These are phyloP conservation scores for Loripinus fragilis DNA, from an alignment of 2,888 invertebrate species.

Conservation along the genomic window DNA sequence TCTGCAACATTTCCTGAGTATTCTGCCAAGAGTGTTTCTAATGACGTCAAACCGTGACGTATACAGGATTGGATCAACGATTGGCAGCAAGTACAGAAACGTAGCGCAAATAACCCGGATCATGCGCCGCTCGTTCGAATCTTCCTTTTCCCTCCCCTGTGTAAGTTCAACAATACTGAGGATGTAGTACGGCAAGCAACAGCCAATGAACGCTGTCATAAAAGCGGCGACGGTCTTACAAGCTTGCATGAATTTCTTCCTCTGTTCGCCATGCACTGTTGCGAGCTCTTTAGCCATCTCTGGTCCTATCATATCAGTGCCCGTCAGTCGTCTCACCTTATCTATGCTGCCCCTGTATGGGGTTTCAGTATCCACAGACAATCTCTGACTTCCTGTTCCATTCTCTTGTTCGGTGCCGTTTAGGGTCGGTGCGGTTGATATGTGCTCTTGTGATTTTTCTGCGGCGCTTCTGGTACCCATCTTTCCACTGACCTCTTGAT, in stretches of 20 bases:
- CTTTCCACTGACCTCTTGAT: neutral
- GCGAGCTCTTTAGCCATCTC: neutral
- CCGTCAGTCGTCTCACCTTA: neutral
- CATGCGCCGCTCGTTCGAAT: slow-evolving; percentile 23
- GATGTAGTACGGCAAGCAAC: slow-evolving; percentile 39
- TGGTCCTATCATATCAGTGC: neutral
- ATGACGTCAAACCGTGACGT: slow-evolving; percentile 38
- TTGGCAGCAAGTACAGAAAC: slow-evolving; percentile 33
- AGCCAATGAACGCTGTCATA: slow-evolving; percentile 41
- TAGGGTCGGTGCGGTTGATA: neutral
- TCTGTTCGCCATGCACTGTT: neutral
- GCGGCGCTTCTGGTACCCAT: neutral
- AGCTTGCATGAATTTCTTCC: slow-evolving; percentile 29
- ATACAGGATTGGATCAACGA: slow-evolving; percentile 46
- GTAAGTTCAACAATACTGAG: neutral
- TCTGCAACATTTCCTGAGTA: neutral
- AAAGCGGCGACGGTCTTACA: slow-evolving; percentile 42
- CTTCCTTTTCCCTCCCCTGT: slow-evolving; percentile 18
- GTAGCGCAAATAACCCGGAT: slow-evolving; percentile 28
- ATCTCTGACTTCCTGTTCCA: neutral
- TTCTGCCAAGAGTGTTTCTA: neutral
- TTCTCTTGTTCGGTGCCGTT: neutral
- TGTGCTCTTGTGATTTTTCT: neutral
- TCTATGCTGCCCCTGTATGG: slow-evolving; percentile 3
- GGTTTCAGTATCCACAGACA: neutral